Evolutionary conservation across 2,797 vertebrate genomes (phyloP), one percentile per base, ranked within the genome.

Genomic region (Tamandua tetradactyla): DNA sequence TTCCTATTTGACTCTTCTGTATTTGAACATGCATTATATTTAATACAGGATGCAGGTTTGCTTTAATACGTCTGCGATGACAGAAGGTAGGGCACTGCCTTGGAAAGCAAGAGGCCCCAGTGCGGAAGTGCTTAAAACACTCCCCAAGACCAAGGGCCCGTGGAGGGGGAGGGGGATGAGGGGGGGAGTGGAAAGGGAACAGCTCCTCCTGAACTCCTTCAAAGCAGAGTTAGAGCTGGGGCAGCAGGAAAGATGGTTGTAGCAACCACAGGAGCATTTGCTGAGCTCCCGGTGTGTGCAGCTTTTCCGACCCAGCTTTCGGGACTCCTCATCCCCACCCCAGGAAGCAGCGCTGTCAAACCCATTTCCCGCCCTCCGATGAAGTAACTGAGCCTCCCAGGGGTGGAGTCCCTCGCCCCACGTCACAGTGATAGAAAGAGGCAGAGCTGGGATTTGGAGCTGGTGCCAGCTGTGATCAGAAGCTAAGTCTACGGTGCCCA

Each of bases 381-480:
- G 90, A 97, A 93, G 95, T 95, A 96, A 95, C 87, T 95, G 96
- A 97, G 69, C 96, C 80, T 97, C 25, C 2, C 25, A 7, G n/a
- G 93, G 97, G 97, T 87, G 96, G 97, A 96, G 96, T 85, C 78
- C 49, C 47, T 75, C 3, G 2, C 52, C 98, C 98, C 98, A 98
- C 98, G 96, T 97, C 96, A 96, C 75, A 12, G 80, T 96, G 98
- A 97, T 98, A 99, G 98, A 98, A 98, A 99, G 98, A 98, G 98
- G 98, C 97, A 95, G 98, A 95, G 98, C 96, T 93, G 64, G 95
- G 92, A 59, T 96, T 95, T 95, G 95, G 91, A 91, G 95, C 89
- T 96, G 85, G 55, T 62, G 98, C 98, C 98, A 98, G 98, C 97
- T 95, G 97, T 40, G n/a, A 83, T 81, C 79, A 90, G 94, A 89